Evolutionary conservation across 2,797 vertebrate genomes (phyloP).

Genomic region (Molossus molossus): DNA sequence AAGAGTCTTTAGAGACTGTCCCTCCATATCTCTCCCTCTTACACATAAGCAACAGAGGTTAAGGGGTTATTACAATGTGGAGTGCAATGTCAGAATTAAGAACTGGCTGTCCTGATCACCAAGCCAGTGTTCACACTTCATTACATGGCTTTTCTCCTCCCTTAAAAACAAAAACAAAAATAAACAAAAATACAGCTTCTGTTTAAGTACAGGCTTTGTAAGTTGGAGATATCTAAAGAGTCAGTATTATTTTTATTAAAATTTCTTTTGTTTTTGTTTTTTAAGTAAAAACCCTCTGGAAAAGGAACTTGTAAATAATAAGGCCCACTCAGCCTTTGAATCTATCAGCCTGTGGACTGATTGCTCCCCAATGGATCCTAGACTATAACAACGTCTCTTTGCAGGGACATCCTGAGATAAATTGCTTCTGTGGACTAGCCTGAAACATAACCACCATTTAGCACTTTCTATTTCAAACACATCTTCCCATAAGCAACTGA

Average conservation of each 20-base stretch:
- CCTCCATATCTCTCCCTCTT: not conserved
- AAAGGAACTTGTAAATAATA: slow-evolving; percentile 54
- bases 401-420: not conserved
- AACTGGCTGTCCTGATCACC: not conserved
- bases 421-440: not conserved
- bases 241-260: slow-evolving; percentile 19
- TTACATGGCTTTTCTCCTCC: not conserved
- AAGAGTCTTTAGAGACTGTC: not conserved
- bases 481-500: slow-evolving; percentile 28
- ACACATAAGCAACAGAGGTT: not conserved
- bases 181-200: slow-evolving; percentile 34
- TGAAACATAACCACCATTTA: slow-evolving; percentile 15
- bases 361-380: not conserved
- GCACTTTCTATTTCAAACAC: slow-evolving; percentile 50
- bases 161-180: not conserved
- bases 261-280: not conserved
- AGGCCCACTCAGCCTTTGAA: not conserved
- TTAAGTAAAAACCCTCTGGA: not conserved
- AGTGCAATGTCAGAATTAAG: slow-evolving; percentile 52
- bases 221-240: not conserved
- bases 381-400: not conserved
- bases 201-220: slow-evolving; percentile 4
- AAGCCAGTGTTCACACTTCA: not conserved
- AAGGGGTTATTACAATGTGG: not conserved
- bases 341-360: not conserved